phyloP scores from a whole-genome alignment of 2,888 invertebrate species.

The Camponotus fellah region DNA sequence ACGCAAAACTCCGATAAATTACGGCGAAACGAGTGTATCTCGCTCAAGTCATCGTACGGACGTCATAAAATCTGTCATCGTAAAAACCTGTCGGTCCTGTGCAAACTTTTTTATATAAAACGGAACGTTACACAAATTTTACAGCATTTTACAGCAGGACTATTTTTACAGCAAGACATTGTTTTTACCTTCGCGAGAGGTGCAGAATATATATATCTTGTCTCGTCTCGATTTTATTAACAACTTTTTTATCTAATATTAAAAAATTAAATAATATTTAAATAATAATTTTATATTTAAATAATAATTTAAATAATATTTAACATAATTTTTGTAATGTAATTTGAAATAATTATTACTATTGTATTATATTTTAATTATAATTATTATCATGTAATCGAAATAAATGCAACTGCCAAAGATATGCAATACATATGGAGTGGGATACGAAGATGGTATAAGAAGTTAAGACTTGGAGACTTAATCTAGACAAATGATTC shows the following conservation, averaged over 20 bases:
- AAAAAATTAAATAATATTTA: no score
- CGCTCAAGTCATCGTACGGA: background rate
- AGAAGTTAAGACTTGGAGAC: constrained; percentile 57
- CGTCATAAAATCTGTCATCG: background rate
- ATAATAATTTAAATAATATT: no score
- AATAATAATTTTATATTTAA: no score
- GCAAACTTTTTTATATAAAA: background rate
- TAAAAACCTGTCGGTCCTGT: background rate
- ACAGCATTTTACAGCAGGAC: background rate
- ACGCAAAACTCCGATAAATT: constrained; percentile 14
- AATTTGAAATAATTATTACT: no score
- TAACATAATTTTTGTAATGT: no score
- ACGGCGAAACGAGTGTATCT: background rate
- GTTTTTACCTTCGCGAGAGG: background rate
- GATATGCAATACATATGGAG: no score
- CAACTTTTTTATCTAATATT: no score
- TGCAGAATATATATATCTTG: background rate
- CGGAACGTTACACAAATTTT: background rate
- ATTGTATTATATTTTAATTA: no score
- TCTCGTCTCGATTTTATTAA: no score
- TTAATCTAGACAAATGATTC: constrained; percentile 82
- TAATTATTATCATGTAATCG: no score
- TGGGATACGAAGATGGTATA: constrained; percentile 12
- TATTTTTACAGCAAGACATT: no score
- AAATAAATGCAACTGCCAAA: constrained; percentile 23